Evolutionary conservation across 2,797 vertebrate species (phyloP).

Genomic region (Yasuhikotakia modesta): DNA sequence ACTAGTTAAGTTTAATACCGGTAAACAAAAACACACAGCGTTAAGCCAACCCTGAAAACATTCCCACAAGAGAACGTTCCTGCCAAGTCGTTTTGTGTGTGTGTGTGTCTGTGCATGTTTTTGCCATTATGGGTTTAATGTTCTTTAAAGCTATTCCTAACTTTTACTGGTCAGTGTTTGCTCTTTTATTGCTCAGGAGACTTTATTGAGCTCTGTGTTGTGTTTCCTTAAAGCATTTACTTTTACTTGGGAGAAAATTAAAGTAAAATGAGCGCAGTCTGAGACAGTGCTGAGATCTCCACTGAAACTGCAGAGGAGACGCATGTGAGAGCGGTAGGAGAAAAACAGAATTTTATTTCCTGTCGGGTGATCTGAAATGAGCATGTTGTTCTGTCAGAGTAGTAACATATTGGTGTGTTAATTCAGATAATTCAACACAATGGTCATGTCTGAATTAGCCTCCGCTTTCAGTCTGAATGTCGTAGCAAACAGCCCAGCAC

Average conservation of each 20-base stretch:
- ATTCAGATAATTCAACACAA: constrained; percentile 36
- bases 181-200: background rate
- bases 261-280: too few species aligned
- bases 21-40: constrained; percentile 17
- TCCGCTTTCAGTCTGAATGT: constrained; percentile 54
- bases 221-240: background rate
- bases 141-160: background rate
- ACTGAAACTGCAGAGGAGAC: too few species aligned
- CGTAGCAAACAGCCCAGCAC: constrained; percentile 64
- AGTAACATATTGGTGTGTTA: constrained; percentile 15
- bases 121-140: background rate
- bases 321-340: too few species aligned
- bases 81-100: background rate
- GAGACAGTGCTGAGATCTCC: too few species aligned
- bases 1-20: background rate
- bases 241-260: background rate
- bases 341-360: background rate
- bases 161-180: background rate
- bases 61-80: background rate
- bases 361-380: background rate
- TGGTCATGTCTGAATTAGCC: constrained; percentile 58
- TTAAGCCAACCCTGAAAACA: background rate
- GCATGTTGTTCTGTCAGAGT: background rate
- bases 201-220: background rate
- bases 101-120: too few species aligned